phyloP scores from a whole-genome alignment of 2,888 invertebrate genomes.

The Morpho deidamia region DNA sequence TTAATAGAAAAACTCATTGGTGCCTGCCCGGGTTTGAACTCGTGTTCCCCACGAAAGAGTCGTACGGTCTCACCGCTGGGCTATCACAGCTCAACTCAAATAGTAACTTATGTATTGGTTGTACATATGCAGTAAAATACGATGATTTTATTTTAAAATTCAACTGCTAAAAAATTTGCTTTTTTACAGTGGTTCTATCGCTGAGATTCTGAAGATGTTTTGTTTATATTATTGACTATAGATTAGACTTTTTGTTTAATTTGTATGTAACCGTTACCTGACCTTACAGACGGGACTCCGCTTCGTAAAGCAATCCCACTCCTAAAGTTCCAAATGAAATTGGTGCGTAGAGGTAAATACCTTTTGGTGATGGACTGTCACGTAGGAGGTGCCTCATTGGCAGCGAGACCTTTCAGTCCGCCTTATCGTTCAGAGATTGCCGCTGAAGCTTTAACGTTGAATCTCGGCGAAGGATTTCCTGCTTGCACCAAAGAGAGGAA shows the following conservation, averaged over 20 bases:
- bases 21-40: no score
- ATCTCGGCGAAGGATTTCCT: conserved; percentile 39
- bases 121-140: no score
- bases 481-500: conserved; percentile 41
- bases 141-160: no score
- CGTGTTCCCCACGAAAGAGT: no score
- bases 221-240: neutral
- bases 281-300: conserved; percentile 41
- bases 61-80: no score
- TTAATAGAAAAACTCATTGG: no score
- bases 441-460: conserved; percentile 28
- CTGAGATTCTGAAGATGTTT: no score
- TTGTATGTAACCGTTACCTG: neutral
- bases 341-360: conserved; percentile 41
- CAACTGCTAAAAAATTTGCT: no score
- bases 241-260: neutral
- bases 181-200: no score
- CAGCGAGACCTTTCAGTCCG: conserved; percentile 22
- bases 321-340: conserved; percentile 49
- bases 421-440: conserved; percentile 41
- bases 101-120: no score
- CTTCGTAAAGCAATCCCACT: conserved; percentile 37
- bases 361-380: conserved; percentile 53
- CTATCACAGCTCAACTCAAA: no score
- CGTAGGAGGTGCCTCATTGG: conserved; percentile 26